Evolutionary conservation across 2,888 invertebrate genomes (phyloP), one percentile per base, ranked within the genome.

Genomic region (Callyntrura sp.): DNA sequence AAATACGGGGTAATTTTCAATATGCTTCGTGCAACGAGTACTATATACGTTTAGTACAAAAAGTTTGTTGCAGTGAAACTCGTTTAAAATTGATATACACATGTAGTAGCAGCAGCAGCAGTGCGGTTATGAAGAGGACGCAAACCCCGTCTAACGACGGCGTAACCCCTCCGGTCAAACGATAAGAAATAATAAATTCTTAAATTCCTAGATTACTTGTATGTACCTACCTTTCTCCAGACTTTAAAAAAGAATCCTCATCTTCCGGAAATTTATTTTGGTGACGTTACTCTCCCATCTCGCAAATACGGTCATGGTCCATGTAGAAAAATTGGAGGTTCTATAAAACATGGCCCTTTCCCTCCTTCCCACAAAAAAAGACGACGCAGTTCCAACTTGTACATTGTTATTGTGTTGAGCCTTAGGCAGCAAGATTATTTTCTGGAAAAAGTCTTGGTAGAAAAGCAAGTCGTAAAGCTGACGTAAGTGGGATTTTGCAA

Each of bases 401-500:
- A 65, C 28, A 28, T 65, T 65, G 28, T 65, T 65, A 28, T 28
- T 45, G 48, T 28, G 28, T 14, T 25, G 68, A 6, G 73, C 73
- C 73, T 20, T 25, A 76, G 73, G 73, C 48, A 23, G 23, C n/a
- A 51, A 68, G 73, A 48, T 76, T 70, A 70, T 70, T 70, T 25
- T 65, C 43, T 28, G 6, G 23, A 65, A 76, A 48, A 76, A 48
- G 51, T 76, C 14, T 76, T 48, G 48, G 20, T 45, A 14, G 48
- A 70, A 11, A 3, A 25, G 73, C 48, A 82, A 65, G 62, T 82
- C 62, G 62, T 65, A 82, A 82, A 82, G 70, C 83, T 83, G 83
- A 83, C 68, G 83, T 68, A 83, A 83, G 68, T 68, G 70, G 70
- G 70, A 83, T 83, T 70, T 83, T 65, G 28, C 25, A 68, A 68